Base-by-base conservation (phyloP, 1,140 invertebrate genomes). In the Sminthurinus signatus region DNA sequence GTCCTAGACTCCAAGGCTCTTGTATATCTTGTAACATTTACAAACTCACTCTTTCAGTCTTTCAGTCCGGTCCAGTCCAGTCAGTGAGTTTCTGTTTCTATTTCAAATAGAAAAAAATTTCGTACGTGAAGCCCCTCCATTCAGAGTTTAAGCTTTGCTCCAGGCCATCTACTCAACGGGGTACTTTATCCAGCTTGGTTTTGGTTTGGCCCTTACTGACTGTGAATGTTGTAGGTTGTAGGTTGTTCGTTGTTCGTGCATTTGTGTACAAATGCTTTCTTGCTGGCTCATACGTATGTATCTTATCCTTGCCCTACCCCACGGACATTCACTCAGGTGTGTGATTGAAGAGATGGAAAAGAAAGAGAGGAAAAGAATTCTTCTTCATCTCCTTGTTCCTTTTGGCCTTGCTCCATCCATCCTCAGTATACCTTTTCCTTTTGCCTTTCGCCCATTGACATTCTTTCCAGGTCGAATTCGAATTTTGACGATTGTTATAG, bases 101-200 rank as follows among this genome's bases (percentile, higher is more conserved):
- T 23, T 52, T 52, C 50, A 52, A 52, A 52, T 25, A 25, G 23
- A 52, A 17, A 19, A 23, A n/a, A 23, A 55, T 54, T 31, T 58
- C 42, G 36, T 58, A 23, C 56, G 43, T 46, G 56, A 46, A 58
- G 42, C 56, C 50, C 31, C 54, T 63, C 54, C 61, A 63, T 63
- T 63, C 31, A 63, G 61, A 63, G 54, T 63, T 63, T 63, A 63
- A 63, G 61, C 61, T 27, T 32, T 10, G 61, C 61, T 63, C 36
- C 3, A 48, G 61, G 61, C 61, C 25, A 55, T 63, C 61, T 56
- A 55, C 61, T 57, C 61, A 50, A 57, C 52, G 51, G 61, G 61
- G 52, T 63, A 63, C 61, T 63, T 63, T 57, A 63, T 48, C 28
- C 43, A 55, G 39, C 31, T 50, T 50, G 50, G 50, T 14, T 25